Base-by-base conservation (phyloP, 2,797 vertebrate genomes). In the Notolepis coatsorum region DNA sequence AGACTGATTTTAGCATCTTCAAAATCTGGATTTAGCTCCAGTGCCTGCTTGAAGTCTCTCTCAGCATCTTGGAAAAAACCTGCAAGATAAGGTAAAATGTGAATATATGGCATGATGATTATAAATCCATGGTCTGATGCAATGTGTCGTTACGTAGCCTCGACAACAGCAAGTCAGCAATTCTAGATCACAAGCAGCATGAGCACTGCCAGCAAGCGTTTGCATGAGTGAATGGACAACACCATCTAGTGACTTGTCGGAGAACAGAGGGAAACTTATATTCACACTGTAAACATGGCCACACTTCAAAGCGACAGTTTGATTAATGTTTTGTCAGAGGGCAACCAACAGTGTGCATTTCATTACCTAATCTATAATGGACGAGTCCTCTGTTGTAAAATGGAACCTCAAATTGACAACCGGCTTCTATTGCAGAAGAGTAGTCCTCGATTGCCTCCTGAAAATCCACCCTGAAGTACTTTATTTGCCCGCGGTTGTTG, bases 311-410 rank as follows among this genome's bases (percentile, higher is more conserved):
- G 35, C 35, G 12, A 0, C 33, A 3, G 1, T 10, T 31, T 23
- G 3, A 31, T 41, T 0, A 39, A 13, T 58, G n/a, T 21, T 3
- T 23, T 30, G 20, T 24, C 2, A 42, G 24, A 30, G 7, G 4
- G 7, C 0, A 53, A 5, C 8, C 3, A 28, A 35, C n/a, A n/a
- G 15, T 6, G 1, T 23, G 8, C 20, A 30, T 10, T 37, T 37
- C 37, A 91, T 89, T 91, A 98, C 97, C 97, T 56, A 98, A 89
- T 71, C 97, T 92, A 27, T 99, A 99, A 4, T 71, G 76, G 55
- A 98, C 88, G 59, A 99, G 81, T 45, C 97, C 97, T 81, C 97
- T 90, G 92, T 99, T 99, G 89, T 98, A 98, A 82, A 95, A 94
- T 0, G 97, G 93, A 2, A 95, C 85, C 75, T 95, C 96, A 75